Base-by-base conservation (phyloP, 1,140 invertebrate genomes). In the Ceratitis capitata region DNA sequence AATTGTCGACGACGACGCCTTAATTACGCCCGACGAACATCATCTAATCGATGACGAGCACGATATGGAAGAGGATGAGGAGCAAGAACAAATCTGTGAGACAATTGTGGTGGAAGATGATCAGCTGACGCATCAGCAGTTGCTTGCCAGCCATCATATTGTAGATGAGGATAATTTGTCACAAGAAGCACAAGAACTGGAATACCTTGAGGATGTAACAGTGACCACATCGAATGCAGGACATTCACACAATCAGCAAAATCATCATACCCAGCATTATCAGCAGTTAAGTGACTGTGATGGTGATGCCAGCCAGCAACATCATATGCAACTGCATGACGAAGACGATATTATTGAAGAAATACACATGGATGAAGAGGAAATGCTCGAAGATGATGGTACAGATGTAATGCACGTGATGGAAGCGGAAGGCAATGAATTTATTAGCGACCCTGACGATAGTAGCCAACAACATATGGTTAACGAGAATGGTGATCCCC, bases 61-160 rank as follows among this genome's bases (percentile, higher is more conserved):
- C 29, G 83, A 85, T 29, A 42, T 89, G 29, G 88, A 88, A 7
- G 89, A 89, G 29, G 89, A 69, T 3, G 74, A 85, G 56, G 84
- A 85, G 10, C 42, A 58, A 7, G 85, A 85, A 47, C 85, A 86
- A 61, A 84, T 86, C 1, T 86, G 86, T 49, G 90, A 91, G 51
- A 91, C 90, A 7, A 91, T 91, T 64, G 89, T 91, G 6, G 86
- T 91, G 14, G 90, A 91, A 45, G 90, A 91, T 85, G 90, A 91
- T 35, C 85, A 91, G 6, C 88, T 88, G 35, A 84, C 91, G 0
- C 91, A 89, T 61, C 78, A 82, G 10, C 85, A 84, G n/a, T 86
- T 88, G 56, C 82, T 83, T 19, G 26, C 29, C 26, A n/a, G 83
- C 6, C 58, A 64, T 16, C 39, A 74, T 51, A 84, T 83, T 29